A percentile compares a stretch with the other conserved stretches of the same genome.
phyloP scores from a whole-genome alignment of 2,888 invertebrate genomes.

The Diaprepes abbreviatus region DNA sequence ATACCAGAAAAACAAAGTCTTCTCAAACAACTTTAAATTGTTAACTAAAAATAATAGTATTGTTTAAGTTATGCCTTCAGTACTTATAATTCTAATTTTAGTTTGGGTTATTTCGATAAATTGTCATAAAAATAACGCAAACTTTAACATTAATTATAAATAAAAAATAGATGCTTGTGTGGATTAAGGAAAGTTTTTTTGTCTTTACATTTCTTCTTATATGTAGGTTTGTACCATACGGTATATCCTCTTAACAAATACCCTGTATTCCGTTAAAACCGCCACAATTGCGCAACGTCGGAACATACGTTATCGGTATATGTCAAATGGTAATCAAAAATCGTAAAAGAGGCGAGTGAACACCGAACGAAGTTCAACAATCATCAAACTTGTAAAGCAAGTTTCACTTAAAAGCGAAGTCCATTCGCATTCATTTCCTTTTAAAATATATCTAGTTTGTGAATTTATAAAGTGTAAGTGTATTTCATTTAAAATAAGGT shows the following conservation, averaged over 20 bases:
- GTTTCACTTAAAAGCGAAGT: constrained; percentile 2
- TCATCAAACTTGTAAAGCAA: constrained; percentile 14
- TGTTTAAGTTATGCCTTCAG: too few species aligned
- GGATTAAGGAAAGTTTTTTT: too few species aligned
- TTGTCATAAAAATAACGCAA: too few species aligned
- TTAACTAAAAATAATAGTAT: too few species aligned
- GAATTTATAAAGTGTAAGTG: neutral
- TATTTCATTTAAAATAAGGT: constrained; percentile 4
- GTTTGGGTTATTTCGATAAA: too few species aligned
- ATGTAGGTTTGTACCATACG: too few species aligned
- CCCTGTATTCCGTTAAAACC: neutral
- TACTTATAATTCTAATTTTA: too few species aligned
- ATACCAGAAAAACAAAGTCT: too few species aligned
- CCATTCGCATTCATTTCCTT: neutral
- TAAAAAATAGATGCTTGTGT: too few species aligned
- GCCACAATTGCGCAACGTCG: neutral
- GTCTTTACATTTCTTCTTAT: too few species aligned
- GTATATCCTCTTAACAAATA: constrained; percentile 3
- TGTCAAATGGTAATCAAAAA: neutral
- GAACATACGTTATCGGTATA: neutral
- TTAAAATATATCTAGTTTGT: neutral
- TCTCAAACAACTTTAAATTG: too few species aligned
- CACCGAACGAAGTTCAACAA: constrained; percentile 9
- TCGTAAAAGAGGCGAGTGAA: neutral
- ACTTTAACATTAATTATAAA: too few species aligned